Evolutionary conservation across 2,113 vertebrate genomes (phyloP).

Genomic region (Grallaria varia): DNA sequence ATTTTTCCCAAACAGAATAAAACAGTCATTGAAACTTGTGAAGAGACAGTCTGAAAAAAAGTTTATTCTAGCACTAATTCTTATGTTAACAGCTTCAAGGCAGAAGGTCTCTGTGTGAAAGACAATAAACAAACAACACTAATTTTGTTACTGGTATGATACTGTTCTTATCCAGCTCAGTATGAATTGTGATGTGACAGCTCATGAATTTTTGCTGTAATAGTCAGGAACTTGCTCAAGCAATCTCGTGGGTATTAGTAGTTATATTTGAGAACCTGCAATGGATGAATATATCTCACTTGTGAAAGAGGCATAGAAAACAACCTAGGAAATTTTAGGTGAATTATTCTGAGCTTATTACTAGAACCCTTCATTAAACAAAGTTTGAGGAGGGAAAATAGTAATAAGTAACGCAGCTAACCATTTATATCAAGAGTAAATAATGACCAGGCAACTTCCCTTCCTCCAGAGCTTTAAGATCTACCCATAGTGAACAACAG

Average conservation of each 20-base stretch:
- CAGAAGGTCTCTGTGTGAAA: not conserved
- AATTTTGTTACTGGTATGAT: not conserved
- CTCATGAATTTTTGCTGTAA: not conserved
- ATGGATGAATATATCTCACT: not conserved
- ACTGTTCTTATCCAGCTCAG: not conserved
- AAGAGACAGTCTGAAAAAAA: not conserved
- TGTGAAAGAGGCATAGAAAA: not conserved
- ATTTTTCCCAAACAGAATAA: not conserved
- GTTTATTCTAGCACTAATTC: not conserved
- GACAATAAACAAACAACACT: not conserved
- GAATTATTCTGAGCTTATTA: not conserved
- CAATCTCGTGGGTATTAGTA: not conserved
- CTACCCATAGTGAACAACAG: not conserved
- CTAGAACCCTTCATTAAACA: not conserved
- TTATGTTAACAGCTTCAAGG: not conserved
- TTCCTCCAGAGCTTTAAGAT: not conserved
- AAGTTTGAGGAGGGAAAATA: not conserved
- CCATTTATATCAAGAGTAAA: not conserved
- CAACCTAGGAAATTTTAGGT: not conserved
- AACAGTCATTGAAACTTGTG: not conserved
- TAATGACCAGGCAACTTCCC: not conserved
- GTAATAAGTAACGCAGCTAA: not conserved
- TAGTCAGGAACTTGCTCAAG: not conserved
- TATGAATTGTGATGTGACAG: not conserved
- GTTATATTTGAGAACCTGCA: not conserved